Base-by-base conservation (phyloP, 1,140 invertebrate genomes). In the Drosophila nasuta region DNA sequence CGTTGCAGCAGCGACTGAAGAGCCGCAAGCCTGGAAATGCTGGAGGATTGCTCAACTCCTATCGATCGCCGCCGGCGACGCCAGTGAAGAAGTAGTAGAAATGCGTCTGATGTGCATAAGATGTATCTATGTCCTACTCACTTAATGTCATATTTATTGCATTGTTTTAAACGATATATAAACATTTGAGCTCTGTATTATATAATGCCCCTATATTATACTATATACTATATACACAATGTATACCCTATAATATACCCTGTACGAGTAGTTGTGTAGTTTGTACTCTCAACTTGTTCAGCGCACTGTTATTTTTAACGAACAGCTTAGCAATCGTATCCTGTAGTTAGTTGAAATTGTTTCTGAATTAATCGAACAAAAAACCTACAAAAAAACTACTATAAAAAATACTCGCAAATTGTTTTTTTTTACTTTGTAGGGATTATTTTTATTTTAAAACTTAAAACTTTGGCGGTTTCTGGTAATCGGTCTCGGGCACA, bases 1-100 rank as follows among this genome's bases (percentile, higher is more conserved):
- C 97, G 2, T 92, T 98, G 46, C 97, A 98, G 92, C 95, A 95
- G 59, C 94, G 97, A 74, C 96, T 97, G 65, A 97, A 96, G 75
- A 73, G 64, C 10, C 86, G 91, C 8, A 92, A 92, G 5, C 70
- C 85, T n/a, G 35, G 54, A 46, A 87, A 81, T 2, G 72, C 69
- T 38, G 74, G 82, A 3, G 72, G 74, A 13, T 57, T 82, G 48
- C 49, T 86, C 48, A 82, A 73, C 76, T 79, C 81, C 38, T 92
- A 89, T 64, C 79, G 91, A 33, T 85, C 85, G 76, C 78, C 87
- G 15, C 62, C 91, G 54, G 77, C 70, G 52, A 75, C 82, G 67
- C 79, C 79, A 25, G 68, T 85, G 13, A 88, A 88, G 68, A 89
- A 88, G 62, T 80, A 79, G 79, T 15, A 35, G 51, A n/a, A 64